Conservation (phyloP, 2,888 invertebrate genomes). For the Lymantria dispar region DNA sequence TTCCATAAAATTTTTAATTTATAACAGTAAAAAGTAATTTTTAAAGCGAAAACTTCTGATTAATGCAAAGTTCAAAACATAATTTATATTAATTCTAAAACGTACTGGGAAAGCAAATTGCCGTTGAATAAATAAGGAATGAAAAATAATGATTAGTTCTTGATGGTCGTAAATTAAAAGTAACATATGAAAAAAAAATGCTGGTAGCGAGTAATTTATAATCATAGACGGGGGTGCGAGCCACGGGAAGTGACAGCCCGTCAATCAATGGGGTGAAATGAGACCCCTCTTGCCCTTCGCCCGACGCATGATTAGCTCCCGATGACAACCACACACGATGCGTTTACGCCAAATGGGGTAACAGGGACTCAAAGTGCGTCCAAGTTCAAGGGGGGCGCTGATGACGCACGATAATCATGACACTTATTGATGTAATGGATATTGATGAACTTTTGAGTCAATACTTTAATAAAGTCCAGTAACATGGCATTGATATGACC, state of each 20-base stretch:
- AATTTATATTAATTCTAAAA: too few species aligned
- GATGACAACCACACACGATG: constrained; percentile 47
- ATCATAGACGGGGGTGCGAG: constrained; percentile 32
- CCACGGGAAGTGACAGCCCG: constrained; percentile 39
- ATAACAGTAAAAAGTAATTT: too few species aligned
- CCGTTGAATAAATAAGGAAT: too few species aligned
- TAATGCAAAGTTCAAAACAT: too few species aligned
- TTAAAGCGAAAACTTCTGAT: too few species aligned
- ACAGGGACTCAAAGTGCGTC: background rate
- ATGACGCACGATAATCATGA: constrained; percentile 27
- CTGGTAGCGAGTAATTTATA: constrained; percentile 32
- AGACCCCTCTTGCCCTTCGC: constrained; percentile 18
- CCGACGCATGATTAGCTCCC: constrained; percentile 40
- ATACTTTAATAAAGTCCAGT: constrained; percentile 29
- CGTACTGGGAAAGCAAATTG: too few species aligned
- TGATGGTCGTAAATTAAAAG: constrained; percentile 10
- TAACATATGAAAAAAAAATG: constrained; percentile 14
- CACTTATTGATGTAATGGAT: constrained; percentile 37
- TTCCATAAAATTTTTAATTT: too few species aligned
- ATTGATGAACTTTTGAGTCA: constrained; percentile 32
- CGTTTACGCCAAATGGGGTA: constrained; percentile 15
- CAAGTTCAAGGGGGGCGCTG: constrained; percentile 9
- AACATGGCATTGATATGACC: background rate
- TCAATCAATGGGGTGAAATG: constrained; percentile 43
- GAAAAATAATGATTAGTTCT: background rate